phyloP scores from a whole-genome alignment of 1,140 invertebrate species.

The Drosophila varians region DNA sequence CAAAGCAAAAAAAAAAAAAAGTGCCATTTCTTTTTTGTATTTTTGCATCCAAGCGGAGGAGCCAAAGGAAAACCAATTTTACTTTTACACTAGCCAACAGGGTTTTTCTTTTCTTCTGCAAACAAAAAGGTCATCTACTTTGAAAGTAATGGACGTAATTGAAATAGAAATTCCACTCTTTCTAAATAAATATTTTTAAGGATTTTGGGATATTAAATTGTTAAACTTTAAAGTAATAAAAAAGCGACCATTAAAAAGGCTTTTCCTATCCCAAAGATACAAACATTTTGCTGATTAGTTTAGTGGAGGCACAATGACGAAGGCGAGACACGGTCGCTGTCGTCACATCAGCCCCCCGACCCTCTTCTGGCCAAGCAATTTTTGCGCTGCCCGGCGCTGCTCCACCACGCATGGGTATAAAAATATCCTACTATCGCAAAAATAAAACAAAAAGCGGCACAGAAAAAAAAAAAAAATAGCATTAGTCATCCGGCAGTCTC shows the following conservation, averaged over 20 bases:
- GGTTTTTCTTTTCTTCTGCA: background rate
- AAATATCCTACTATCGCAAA: slow-evolving; percentile 49
- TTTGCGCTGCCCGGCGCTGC: background rate
- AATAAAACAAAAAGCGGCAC: slow-evolving; percentile 2
- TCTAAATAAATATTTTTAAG: too few relatives aligned
- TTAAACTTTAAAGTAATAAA: too few relatives aligned
- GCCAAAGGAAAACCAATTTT: background rate
- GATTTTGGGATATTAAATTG: background rate
- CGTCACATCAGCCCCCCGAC: slow-evolving; percentile 31
- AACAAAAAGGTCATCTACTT: too few relatives aligned
- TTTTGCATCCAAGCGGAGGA: slow-evolving; percentile 3
- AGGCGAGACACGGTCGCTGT: slow-evolving; percentile 32
- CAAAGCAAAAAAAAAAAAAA: slow-evolving; percentile 12
- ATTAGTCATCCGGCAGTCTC: slow-evolving; percentile 32
- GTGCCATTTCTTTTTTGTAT: background rate
- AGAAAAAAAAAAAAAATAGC: slow-evolving; percentile 10
- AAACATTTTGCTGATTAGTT: slow-evolving; percentile 22
- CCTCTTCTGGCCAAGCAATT: background rate
- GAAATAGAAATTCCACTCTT: too few relatives aligned
- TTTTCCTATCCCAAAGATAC: background rate
- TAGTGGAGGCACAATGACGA: slow-evolving; percentile 19
- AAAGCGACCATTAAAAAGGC: too few relatives aligned
- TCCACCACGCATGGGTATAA: slow-evolving; percentile 15
- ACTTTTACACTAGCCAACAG: background rate
- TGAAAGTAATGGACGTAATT: too few relatives aligned